A percentile compares a stretch with the other conserved stretches of the same genome.
Evolutionary conservation across 2,113 vertebrate species (phyloP).

Genomic region (Heterochromis multidens): DNA sequence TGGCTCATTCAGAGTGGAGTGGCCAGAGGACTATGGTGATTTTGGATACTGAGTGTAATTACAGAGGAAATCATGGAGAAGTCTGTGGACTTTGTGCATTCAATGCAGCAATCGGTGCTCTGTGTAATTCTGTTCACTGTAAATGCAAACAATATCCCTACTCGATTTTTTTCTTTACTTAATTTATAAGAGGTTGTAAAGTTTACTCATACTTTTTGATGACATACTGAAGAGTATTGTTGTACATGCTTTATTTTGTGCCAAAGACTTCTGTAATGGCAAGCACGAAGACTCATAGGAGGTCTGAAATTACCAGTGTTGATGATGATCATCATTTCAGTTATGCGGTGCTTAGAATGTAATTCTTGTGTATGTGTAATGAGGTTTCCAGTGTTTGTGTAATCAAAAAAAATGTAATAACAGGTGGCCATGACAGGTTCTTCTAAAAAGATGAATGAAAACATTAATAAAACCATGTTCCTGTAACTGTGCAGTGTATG

Average conservation of each 20-base stretch:
- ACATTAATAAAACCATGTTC: neutral
- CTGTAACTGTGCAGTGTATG: neutral
- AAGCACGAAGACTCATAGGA: neutral
- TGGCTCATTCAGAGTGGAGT: neutral
- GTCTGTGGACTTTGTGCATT: neutral
- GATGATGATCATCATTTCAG: neutral
- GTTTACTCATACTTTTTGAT: too few relatives aligned
- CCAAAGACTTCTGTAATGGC: neutral
- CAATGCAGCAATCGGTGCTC: neutral
- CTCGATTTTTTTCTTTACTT: neutral
- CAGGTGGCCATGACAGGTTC: neutral
- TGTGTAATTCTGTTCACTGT: neutral
- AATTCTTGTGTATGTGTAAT: neutral
- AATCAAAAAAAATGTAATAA: neutral
- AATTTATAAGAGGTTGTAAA: neutral
- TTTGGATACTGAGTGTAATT: conserved; percentile 2
- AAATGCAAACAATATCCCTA: neutral
- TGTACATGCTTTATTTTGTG: too few relatives aligned
- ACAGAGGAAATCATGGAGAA: neutral
- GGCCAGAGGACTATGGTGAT: neutral
- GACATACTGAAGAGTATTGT: too few relatives aligned
- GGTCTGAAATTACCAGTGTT: neutral
- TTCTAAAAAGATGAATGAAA: neutral
- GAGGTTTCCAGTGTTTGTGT: neutral
- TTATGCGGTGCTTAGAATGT: neutral